Percentiles rank a stretch among this genome's conserved stretches.
These are phyloP conservation scores for Eretmochelys imbricata DNA, from an alignment of 2,113 vertebrate species.

Conservation along the genomic window DNA sequence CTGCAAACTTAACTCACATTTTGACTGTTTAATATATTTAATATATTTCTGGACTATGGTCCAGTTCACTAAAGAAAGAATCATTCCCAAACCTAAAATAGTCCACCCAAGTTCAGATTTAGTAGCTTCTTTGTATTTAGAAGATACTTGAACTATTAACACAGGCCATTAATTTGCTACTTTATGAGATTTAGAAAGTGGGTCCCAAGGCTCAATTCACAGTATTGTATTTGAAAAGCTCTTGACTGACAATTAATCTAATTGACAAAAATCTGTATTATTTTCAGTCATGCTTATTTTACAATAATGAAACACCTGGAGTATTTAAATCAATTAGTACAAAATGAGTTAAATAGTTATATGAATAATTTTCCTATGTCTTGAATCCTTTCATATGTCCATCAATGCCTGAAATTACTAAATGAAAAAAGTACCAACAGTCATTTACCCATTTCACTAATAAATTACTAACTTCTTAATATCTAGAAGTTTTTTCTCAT, in stretches of 20 bases:
- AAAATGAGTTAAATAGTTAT: background rate
- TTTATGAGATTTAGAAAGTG: background rate
- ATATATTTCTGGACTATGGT: background rate
- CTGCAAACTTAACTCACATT: background rate
- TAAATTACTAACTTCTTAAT: background rate
- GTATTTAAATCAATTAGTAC: background rate
- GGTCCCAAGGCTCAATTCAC: background rate
- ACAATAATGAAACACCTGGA: background rate
- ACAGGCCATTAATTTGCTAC: background rate
- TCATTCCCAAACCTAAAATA: background rate
- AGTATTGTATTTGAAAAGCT: background rate
- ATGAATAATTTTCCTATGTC: background rate
- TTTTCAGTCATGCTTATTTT: background rate
- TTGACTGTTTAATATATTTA: background rate
- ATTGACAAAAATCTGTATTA: background rate
- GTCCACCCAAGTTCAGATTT: background rate
- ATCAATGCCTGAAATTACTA: background rate
- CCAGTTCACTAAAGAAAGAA: background rate
- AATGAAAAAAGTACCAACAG: background rate
- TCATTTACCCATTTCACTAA: background rate
- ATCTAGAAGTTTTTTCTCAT: background rate
- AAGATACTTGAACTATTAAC: background rate
- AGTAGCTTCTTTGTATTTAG: background rate
- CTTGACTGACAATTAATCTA: background rate
- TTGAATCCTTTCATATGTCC: background rate